Base-by-base conservation (phyloP, 2,888 invertebrate genomes). In the Anorthoa munda region DNA sequence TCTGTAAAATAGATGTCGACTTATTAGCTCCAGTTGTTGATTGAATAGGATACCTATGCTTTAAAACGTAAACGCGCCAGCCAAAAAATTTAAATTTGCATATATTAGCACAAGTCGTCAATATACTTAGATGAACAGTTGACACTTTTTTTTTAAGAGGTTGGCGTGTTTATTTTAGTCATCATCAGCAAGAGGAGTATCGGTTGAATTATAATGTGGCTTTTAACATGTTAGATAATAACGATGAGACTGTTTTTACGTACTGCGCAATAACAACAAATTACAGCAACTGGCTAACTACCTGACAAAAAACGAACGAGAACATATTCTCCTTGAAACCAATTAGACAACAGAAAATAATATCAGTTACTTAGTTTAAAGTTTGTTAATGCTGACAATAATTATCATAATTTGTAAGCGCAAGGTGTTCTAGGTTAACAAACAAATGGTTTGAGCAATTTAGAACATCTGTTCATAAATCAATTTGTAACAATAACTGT, bases 381-480 rank as follows among this genome's bases (percentile, higher is more conserved):
- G 53, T 60, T 71, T 66, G 63, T 66, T 70, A 72, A 68, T 60
- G 58, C 31, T 59, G 51, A 55, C 51, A 84, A 72, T 84, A 83
- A 72, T 85, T 77, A 81, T 69, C 69, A 77, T 77, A 85, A 85
- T 82, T 75, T 59, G 77, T 71, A 51, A 63, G 26, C 50, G 31
- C 17, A 51, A 66, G 55, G 71, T 73, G 31, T 55, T 72, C 79
- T 85, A 83, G 86, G 86, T 61, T 39, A 45, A 60, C 56, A 64
- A 76, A 75, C 60, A 65, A 68, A 72, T 58, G 15, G 56, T 70
- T 72, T 72, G n/a, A 50, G 50, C 76, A 67, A 79, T 82, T 72
- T 66, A 39, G 58, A 68, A 67, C 83, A 76, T 56, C 39, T 85
- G 68, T 31, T 64, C 17, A 63, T 74, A 66, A 63, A 82, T 72